Evolutionary conservation across 2,797 vertebrate genomes (phyloP), one percentile per base, ranked within the genome.

Genomic region (Scolopax bukidnonensis): DNA sequence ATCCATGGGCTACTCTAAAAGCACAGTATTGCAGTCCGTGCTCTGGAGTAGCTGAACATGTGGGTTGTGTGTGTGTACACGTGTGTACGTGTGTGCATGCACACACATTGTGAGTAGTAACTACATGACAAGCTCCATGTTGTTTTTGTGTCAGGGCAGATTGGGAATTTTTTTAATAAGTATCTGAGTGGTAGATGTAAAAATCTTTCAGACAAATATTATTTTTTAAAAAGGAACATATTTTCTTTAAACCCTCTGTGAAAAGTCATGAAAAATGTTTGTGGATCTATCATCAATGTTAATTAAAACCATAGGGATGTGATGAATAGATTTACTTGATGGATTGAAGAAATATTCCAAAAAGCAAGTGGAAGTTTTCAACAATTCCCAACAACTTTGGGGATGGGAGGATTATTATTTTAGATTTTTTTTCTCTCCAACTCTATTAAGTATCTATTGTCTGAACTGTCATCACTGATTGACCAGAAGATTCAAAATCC

Each of bases 221-320:
- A 45, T 64, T 77, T 2, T 45, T 69, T n/a, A 12, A 18, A 87
- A 78, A 67, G 5, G 3, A 84, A 12, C 0, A 10, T 27, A 20
- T 53, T 79, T 87, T 60, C 36, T 51, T 82, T 33, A 30, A 57
- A 3, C 1, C 1, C 6, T 5, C 12, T 1, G 2, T 0, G 1
- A 16, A 59, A 68, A 43, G 10, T 41, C 15, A 13, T 38, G 61
- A 18, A 84, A 89, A 63, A 74, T 38, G 1, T 63, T 11, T 32
- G 4, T 32, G 4, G 16, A 85, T 83, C 32, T 47, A 12, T 50
- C 1, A 65, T 43, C 77, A 45, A 16, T 18, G 5, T n/a, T 47
- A 33, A 70, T 77, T 36, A 56, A 68, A 78, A 40, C 4, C 36
- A 2, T 10, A 75, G 14, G 5, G 23, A 61, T 50, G 9, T 4